Evolutionary conservation across 2,113 vertebrate genomes (phyloP).

Genomic region (Melanerpes aurifrons): DNA sequence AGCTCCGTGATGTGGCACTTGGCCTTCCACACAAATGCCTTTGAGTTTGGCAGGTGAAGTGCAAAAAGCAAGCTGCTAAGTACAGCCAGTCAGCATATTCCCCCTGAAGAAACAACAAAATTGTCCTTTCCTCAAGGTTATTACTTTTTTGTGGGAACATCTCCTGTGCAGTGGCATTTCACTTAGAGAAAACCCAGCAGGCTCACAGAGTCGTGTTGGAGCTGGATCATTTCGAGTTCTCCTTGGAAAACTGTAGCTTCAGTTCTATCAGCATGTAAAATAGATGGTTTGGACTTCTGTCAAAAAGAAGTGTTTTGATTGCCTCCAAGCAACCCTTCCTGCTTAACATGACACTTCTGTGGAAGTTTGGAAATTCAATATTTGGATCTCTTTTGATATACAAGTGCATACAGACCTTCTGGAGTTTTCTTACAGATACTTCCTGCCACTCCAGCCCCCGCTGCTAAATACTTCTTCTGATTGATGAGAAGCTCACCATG

Average conservation of each 20-base stretch:
- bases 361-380: not conserved
- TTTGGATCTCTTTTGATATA: not conserved
- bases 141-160: not conserved
- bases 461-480: not conserved
- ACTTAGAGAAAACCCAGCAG: not conserved
- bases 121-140: not conserved
- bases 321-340: conserved; percentile 1
- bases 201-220: not conserved
- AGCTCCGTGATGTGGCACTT: not conserved
- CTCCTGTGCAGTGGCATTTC: not conserved
- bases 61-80: not conserved
- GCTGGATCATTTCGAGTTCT: not conserved
- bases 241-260: not conserved
- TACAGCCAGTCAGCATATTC: not conserved
- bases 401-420: not conserved
- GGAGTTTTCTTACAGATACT: not conserved
- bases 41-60: not conserved
- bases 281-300: not conserved
- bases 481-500: too few relatives aligned
- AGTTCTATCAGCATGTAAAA: not conserved
- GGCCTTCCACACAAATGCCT: not conserved
- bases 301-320: conserved; percentile 25
- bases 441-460: not conserved
- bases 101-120: not conserved
- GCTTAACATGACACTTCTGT: not conserved